Conservation (phyloP, 2,113 vertebrate genomes). For the Corydoras maculifer region DNA sequence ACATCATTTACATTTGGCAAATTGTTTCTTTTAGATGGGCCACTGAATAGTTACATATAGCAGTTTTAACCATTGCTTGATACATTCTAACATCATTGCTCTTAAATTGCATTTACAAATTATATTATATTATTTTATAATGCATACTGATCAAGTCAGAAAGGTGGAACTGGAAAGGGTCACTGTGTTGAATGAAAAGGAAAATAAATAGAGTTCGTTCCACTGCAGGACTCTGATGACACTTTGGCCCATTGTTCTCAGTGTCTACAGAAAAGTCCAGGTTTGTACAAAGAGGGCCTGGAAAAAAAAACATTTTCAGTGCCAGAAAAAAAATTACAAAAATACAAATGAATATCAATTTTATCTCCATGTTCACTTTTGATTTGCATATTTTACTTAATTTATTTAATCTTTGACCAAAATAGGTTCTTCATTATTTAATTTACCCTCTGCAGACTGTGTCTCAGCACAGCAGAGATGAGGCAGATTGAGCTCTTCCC, state of each 20-base stretch:
- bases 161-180: slow-evolving; percentile 61
- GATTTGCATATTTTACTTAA: too few relatives aligned
- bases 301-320: slow-evolving; percentile 13
- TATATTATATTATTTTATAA: not conserved
- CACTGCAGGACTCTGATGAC: slow-evolving; percentile 38
- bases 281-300: slow-evolving; percentile 59
- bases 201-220: slow-evolving; percentile 66
- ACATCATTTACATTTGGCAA: not conserved
- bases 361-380: too few relatives aligned
- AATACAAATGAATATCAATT: too few relatives aligned
- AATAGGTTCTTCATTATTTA: not conserved
- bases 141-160: slow-evolving; percentile 60
- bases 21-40: too few relatives aligned
- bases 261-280: slow-evolving; percentile 57
- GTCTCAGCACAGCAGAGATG: slow-evolving; percentile 45
- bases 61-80: too few relatives aligned
- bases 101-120: too few relatives aligned
- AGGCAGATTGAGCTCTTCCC: slow-evolving; percentile 58
- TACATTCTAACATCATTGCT: too few relatives aligned
- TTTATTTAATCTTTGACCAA: too few relatives aligned
- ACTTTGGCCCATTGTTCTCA: slow-evolving; percentile 23
- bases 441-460: slow-evolving; percentile 52
- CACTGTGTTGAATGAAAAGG: slow-evolving; percentile 66
- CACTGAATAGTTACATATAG: too few relatives aligned
- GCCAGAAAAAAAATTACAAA: too few relatives aligned